These are phyloP conservation scores for Zaprionus gabonicus DNA, from an alignment of 1,140 invertebrate genomes.

Conservation along the genomic window DNA sequence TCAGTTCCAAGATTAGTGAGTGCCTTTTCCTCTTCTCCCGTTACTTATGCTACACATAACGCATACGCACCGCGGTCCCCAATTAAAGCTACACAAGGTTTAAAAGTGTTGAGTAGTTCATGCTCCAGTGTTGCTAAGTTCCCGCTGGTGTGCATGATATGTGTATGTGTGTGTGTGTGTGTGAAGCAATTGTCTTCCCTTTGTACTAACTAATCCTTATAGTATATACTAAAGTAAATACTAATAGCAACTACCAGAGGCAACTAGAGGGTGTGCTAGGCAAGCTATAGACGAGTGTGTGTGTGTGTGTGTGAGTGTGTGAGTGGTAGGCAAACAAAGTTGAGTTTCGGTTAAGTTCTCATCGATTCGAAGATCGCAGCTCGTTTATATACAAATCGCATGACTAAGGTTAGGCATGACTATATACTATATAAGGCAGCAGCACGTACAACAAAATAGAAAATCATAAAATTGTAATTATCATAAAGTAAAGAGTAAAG, in stretches of 20 bases:
- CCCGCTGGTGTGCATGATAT: constrained; percentile 1
- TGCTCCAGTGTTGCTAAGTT: not conserved
- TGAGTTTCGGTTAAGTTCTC: constrained; percentile 7
- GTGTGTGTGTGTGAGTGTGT: constrained; percentile 4
- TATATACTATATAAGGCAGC: constrained; percentile 19
- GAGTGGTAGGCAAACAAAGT: constrained; percentile 7
- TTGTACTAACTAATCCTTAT: not conserved
- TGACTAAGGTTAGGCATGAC: constrained; percentile 34
- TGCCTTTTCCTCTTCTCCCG: not conserved
- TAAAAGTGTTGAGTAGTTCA: not conserved
- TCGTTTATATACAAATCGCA: constrained; percentile 41
- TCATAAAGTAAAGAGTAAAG: constrained; percentile 16
- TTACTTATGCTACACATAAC: constrained; percentile 11
- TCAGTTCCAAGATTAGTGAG: constrained; percentile 51
- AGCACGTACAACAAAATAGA: constrained; percentile 26
- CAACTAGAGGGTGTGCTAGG: not conserved
- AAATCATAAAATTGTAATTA: constrained; percentile 5
- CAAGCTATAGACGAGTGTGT: not conserved
- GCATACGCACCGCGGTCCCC: constrained; percentile 25
- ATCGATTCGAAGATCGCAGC: constrained; percentile 24
- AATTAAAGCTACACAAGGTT: not conserved
- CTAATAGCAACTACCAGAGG: not conserved
- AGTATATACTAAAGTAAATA: constrained; percentile 18
- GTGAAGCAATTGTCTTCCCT: not conserved
- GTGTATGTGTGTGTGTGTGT: not conserved